A percentile compares a stretch with the other conserved stretches of the same genome.
Conservation (phyloP, 2,888 invertebrate species). For the Eupithecia subumbrata region DNA sequence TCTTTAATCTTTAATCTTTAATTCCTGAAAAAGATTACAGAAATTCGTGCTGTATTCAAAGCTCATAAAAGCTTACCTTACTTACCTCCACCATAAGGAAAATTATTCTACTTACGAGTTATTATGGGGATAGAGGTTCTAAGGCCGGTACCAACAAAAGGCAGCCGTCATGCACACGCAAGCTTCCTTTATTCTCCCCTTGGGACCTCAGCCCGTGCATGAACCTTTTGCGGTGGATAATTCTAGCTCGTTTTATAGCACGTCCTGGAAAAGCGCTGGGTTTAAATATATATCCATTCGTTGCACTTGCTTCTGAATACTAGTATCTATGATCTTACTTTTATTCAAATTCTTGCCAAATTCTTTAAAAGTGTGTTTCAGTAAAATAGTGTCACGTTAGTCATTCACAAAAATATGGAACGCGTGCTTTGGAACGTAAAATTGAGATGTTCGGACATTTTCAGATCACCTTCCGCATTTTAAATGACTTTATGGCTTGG, state of each 20-base stretch:
- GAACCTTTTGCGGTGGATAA: conserved; percentile 37
- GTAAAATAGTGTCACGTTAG: conserved; percentile 2
- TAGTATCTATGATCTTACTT: background rate
- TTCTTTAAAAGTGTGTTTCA: background rate
- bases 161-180: conserved; percentile 38
- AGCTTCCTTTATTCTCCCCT: conserved; percentile 34
- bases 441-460: conserved; percentile 7
- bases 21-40: background rate
- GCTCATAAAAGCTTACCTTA: background rate
- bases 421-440: conserved; percentile 7
- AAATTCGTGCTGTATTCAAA: background rate
- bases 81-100: background rate
- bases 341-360: background rate
- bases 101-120: background rate
- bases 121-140: background rate
- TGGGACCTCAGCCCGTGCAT: conserved; percentile 31
- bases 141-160: conserved; percentile 19
- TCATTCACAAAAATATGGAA: conserved; percentile 9
- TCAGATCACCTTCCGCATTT: conserved; percentile 20
- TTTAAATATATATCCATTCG: background rate
- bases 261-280: conserved; percentile 29
- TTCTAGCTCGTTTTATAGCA: conserved; percentile 30
- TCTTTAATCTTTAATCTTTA: too few species aligned
- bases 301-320: background rate
- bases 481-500: conserved; percentile 6